Conservation (phyloP, 2,888 invertebrate genomes). For the Atrina japonica region DNA sequence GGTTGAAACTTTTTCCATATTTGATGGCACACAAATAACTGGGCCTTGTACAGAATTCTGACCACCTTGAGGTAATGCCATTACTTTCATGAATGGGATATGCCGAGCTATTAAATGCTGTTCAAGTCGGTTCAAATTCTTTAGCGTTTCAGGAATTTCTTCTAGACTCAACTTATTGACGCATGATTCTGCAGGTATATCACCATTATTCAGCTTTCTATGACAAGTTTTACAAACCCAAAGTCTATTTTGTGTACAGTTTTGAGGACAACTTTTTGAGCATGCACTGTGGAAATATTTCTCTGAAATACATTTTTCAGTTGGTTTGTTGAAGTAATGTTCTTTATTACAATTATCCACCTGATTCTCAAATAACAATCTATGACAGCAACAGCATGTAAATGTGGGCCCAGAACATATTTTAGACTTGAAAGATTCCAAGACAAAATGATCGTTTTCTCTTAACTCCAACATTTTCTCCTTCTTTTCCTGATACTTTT, state of each 20-base stretch:
- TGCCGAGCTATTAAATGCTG: conserved; percentile 47
- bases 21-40: conserved; percentile 53
- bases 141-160: conserved; percentile 36
- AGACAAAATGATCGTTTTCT: neutral
- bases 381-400: conserved; percentile 26
- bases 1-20: conserved; percentile 29
- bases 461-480: neutral
- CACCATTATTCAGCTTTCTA: conserved; percentile 19
- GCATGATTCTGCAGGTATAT: conserved; percentile 24
- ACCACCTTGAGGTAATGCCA: conserved; percentile 46
- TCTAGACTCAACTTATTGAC: conserved; percentile 7
- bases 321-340: neutral
- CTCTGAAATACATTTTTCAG: conserved; percentile 13
- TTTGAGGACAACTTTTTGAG: neutral
- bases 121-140: conserved; percentile 47
- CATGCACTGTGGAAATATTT: conserved; percentile 16
- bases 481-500: neutral
- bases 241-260: conserved; percentile 11
- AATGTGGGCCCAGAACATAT: conserved; percentile 1
- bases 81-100: conserved; percentile 57
- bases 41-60: conserved; percentile 54
- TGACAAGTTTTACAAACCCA: conserved; percentile 40
- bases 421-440: conserved; percentile 8
- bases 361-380: conserved; percentile 18
- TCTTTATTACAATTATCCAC: conserved; percentile 5